Conservation (phyloP, 2,888 invertebrate species). For the Prosopocoilus inquinatus region DNA sequence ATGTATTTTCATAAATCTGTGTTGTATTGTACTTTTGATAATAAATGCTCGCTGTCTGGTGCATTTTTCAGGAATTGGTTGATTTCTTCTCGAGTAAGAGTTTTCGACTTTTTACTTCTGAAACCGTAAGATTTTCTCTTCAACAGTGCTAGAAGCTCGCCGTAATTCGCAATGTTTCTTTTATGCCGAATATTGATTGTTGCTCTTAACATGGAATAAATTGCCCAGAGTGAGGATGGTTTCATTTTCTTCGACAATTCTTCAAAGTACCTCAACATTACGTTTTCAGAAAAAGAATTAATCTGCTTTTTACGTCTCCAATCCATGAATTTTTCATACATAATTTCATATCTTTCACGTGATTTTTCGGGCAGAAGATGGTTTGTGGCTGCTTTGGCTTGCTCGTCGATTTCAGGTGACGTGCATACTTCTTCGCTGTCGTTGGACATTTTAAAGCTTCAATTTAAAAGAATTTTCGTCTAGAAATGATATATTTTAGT, state of each 20-base stretch:
- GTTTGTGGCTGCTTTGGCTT: no score
- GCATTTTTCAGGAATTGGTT: neutral
- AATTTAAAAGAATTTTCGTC: no score
- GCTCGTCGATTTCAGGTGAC: no score
- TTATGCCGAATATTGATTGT: neutral
- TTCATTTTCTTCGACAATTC: neutral
- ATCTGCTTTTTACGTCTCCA: neutral
- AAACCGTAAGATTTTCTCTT: slow-evolving; percentile 1
- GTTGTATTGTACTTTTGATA: neutral
- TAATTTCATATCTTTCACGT: no score
- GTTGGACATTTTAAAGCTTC: no score
- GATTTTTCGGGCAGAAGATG: no score
- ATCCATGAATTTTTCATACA: neutral
- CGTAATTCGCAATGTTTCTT: neutral
- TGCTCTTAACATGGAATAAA: slow-evolving; percentile 3
- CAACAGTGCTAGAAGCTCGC: neutral
- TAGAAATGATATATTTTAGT: no score
- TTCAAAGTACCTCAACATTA: neutral
- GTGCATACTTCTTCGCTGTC: no score
- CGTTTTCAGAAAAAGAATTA: neutral
- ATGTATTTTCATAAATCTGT: neutral
- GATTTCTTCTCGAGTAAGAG: neutral
- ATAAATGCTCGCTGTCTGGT: neutral
- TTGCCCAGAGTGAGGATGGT: neutral
- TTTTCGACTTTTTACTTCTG: neutral